These are phyloP conservation scores for Coryphaenoides rupestris DNA, from an alignment of 2,113 vertebrate genomes.

Conservation along the genomic window DNA sequence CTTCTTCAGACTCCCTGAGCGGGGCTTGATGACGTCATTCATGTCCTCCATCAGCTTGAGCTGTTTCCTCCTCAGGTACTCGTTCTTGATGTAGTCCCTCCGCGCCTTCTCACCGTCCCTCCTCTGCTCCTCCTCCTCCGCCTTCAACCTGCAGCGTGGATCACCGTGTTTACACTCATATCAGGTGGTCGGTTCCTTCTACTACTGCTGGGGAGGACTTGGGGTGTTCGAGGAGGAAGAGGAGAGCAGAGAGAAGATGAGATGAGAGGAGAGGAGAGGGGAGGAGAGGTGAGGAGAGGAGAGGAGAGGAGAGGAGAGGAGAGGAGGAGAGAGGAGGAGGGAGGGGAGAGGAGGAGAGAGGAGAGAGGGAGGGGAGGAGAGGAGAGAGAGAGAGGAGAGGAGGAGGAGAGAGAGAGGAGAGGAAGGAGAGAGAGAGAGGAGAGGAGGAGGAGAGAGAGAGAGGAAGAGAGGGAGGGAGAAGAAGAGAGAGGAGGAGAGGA, in stretches of 20 bases:
- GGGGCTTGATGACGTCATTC: slow-evolving; percentile 87
- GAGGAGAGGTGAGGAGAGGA: no score
- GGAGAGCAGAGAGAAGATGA: no score
- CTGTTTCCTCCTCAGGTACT: slow-evolving; percentile 90
- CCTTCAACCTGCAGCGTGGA: slow-evolving; percentile 77
- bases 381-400: background rate
- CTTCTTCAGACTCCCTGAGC: slow-evolving; percentile 82
- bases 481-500: background rate
- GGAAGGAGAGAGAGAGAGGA: background rate
- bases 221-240: no score
- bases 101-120: slow-evolving; percentile 89
- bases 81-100: slow-evolving; percentile 89
- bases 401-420: background rate
- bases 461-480: background rate
- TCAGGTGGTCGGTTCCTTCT: no score
- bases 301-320: no score
- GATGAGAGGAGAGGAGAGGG: no score
- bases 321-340: background rate
- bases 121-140: slow-evolving; percentile 90
- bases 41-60: slow-evolving; percentile 95
- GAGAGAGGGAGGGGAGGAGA: background rate
- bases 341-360: background rate
- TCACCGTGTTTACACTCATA: no score
- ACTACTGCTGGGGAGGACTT: no score
- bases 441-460: background rate